Percentiles rank a stretch among this genome's conserved stretches.
These are phyloP conservation scores for Philypnodon macrostomus DNA, from an alignment of 2,797 vertebrate genomes.

Conservation along the genomic window DNA sequence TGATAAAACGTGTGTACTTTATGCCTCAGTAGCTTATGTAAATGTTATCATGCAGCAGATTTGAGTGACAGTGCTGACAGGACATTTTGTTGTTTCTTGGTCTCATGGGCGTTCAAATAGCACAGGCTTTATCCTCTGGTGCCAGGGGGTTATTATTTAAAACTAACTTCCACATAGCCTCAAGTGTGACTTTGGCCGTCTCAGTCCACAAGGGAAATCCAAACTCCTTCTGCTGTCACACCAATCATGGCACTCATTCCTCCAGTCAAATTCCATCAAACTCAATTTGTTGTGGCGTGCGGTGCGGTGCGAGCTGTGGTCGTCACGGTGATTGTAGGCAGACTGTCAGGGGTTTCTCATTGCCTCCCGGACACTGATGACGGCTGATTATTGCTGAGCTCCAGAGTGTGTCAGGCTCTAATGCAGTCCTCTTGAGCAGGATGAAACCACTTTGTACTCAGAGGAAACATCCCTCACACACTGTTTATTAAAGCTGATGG, in stretches of 20 bases:
- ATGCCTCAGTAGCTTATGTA: too few relatives aligned
- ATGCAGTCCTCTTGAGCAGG: not conserved
- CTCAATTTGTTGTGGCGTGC: slow-evolving; percentile 11
- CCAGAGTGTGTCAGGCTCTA: slow-evolving; percentile 5
- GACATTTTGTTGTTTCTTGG: too few relatives aligned
- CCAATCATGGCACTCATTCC: slow-evolving; percentile 12
- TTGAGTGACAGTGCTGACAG: too few relatives aligned
- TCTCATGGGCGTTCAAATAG: too few relatives aligned
- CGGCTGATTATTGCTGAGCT: slow-evolving; percentile 7
- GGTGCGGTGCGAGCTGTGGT: not conserved
- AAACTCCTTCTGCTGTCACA: slow-evolving; percentile 3
- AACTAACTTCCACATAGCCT: slow-evolving; percentile 3
- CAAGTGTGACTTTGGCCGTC: not conserved
- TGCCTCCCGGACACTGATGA: slow-evolving; percentile 4
- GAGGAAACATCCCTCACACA: not conserved
- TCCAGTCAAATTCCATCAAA: slow-evolving; percentile 16
- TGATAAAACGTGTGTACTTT: too few relatives aligned
- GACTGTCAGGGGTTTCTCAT: not conserved
- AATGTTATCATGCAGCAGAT: too few relatives aligned
- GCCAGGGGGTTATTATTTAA: not conserved
- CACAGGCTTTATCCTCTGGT: not conserved
- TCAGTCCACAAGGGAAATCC: slow-evolving; percentile 1
- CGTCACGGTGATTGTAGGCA: not conserved
- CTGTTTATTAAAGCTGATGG: not conserved
- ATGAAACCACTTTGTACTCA: slow-evolving; percentile 6